These are phyloP conservation scores for Anarsia innoxiella DNA, from an alignment of 2,888 invertebrate species.

Conservation along the genomic window DNA sequence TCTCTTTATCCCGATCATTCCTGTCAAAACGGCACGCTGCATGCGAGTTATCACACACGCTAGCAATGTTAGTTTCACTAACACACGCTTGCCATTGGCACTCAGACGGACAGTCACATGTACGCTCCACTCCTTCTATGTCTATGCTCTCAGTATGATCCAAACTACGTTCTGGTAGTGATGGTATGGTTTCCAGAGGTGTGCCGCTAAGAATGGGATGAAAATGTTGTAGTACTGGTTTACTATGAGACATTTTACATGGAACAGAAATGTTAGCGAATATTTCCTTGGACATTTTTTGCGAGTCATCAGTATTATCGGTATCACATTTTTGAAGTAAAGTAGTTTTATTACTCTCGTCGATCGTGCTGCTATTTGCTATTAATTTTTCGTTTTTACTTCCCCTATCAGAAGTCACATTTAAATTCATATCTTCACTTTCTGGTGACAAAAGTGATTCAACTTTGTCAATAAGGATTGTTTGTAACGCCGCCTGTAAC, in stretches of 20 bases:
- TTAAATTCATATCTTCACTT: slow-evolving; percentile 23
- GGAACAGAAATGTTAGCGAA: slow-evolving; percentile 33
- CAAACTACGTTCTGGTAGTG: slow-evolving; percentile 52
- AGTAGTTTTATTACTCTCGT: neutral
- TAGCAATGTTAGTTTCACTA: slow-evolving; percentile 57
- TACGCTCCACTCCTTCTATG: slow-evolving; percentile 33
- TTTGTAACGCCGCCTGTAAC: slow-evolving; percentile 67
- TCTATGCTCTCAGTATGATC: slow-evolving; percentile 51
- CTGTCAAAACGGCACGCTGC: slow-evolving; percentile 69
- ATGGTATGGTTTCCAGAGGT: slow-evolving; percentile 62
- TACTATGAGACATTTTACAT: slow-evolving; percentile 35
- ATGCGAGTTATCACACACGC: slow-evolving; percentile 74
- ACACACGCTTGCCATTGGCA: slow-evolving; percentile 9
- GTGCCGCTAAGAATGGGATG: slow-evolving; percentile 54
- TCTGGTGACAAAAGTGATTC: slow-evolving; percentile 50
- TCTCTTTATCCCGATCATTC: slow-evolving; percentile 47
- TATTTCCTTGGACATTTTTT: slow-evolving; percentile 52
- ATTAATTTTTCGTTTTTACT: neutral
- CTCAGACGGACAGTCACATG: slow-evolving; percentile 17
- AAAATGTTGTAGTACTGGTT: slow-evolving; percentile 51
- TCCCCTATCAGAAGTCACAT: neutral
- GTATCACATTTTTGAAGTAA: slow-evolving; percentile 46
- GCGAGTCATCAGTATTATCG: slow-evolving; percentile 45
- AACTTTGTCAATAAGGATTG: slow-evolving; percentile 70
- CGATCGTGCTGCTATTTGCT: too few relatives aligned